Base-by-base conservation (phyloP, 1,140 invertebrate genomes). In the Heliconius hewitsoni region DNA sequence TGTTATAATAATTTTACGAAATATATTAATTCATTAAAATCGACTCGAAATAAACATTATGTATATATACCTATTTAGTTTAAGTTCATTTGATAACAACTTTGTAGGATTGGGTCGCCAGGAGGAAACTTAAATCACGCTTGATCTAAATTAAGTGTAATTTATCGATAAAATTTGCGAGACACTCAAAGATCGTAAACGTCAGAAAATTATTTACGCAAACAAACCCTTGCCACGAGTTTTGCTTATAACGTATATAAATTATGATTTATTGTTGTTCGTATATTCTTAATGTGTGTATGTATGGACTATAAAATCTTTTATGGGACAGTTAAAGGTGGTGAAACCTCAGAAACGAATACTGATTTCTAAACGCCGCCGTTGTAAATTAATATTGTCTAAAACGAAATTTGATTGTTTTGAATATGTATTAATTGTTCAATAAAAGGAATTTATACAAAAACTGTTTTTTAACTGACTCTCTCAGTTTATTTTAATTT, bases 201-300 rank as follows among this genome's bases (percentile, higher is more conserved):
- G 91, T 90, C 89, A 85, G 88, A 85, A 90, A 91, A 88, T 92
- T 91, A 92, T 92, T 90, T 90, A 91, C 84, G 84, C 81, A 82
- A 77, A 73, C 79, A 75, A 90, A 89, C 87, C 88, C 84, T 88
- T 89, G 86, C 84, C 78, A 78, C 85, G 84, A 81, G 87, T 85
- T 37, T 89, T 90, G 87, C 91, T 91, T 90, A 89, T 90, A 91
- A 86, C 85, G 82, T 85, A 85, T 88, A 89, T 90, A 91, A 90
- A 91, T 89, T 81, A 90, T 94, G 91, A 93, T 93, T 94, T 94
- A 93, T 93, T 89, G 81, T 86, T 89, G 88, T 90, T 85, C 85
- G 87, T 92, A 92, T 90, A 87, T 87, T 82, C 87, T 89, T 92
- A 93, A 94, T 92, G 89, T 91, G 89, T 94, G 92, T 90, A 91